phyloP scores from a whole-genome alignment of 2,888 invertebrate genomes.

The Polydrusus pterygomalis region DNA sequence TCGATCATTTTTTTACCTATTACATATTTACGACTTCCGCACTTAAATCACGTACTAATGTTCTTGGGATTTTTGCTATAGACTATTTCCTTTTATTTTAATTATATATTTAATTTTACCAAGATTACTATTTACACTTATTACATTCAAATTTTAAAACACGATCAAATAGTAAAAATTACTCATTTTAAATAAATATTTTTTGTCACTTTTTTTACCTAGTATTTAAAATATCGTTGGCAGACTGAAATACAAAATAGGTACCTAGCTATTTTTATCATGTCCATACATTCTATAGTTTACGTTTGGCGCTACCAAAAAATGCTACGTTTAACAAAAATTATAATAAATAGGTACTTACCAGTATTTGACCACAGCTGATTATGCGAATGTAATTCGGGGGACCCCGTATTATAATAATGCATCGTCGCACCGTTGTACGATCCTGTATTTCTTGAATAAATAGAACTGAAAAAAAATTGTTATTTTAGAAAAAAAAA shows the following conservation, averaged over 20 bases:
- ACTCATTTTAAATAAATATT: too few relatives aligned
- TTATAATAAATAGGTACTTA: slow-evolving; percentile 57
- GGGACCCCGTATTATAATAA: slow-evolving; percentile 67
- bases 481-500: slow-evolving; percentile 31
- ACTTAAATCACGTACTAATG: slow-evolving; percentile 20
- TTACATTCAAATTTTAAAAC: too few relatives aligned
- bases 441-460: slow-evolving; percentile 63
- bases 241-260: background rate
- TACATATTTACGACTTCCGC: slow-evolving; percentile 22
- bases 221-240: background rate
- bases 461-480: slow-evolving; percentile 64
- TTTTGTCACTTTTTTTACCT: background rate
- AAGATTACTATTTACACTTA: too few relatives aligned
- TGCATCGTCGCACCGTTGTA: slow-evolving; percentile 65
- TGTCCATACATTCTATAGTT: too few relatives aligned
- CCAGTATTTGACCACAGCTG: slow-evolving; percentile 68
- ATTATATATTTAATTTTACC: background rate
- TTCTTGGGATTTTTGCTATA: slow-evolving; percentile 11
- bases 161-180: too few relatives aligned
- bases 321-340: background rate
- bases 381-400: slow-evolving; percentile 65
- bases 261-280: too few relatives aligned
- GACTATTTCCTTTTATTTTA: slow-evolving; percentile 5
- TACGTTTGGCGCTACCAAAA: background rate
- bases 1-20: background rate